Evolutionary conservation across 2,888 invertebrate genomes (phyloP).

Genomic region (Leptinotarsa rubiginosa): DNA sequence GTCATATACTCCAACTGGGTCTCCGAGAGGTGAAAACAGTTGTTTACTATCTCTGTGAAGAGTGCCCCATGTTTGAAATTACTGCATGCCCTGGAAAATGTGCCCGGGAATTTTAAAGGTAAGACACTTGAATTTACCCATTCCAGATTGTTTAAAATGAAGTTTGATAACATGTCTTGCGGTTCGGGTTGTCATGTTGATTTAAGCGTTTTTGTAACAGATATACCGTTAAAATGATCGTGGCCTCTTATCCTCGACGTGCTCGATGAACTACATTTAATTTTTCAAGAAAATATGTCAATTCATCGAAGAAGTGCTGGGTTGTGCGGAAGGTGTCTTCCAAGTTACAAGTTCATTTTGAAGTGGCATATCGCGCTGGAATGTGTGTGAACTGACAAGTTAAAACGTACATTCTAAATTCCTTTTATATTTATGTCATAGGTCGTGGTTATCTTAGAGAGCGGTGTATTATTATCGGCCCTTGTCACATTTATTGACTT

Average conservation of each 20-base stretch:
- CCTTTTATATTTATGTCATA: conserved; percentile 46
- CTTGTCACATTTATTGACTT: background rate
- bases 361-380: conserved; percentile 12
- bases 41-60: conserved; percentile 63
- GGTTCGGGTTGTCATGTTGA: conserved; percentile 24
- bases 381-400: conserved; percentile 25
- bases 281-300: conserved; percentile 32
- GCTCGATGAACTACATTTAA: conserved; percentile 52
- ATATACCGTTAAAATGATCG: conserved; percentile 53
- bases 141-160: background rate
- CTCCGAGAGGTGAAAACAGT: conserved; percentile 63
- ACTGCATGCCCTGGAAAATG: conserved; percentile 57
- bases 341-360: background rate
- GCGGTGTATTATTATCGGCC: conserved; percentile 14
- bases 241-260: conserved; percentile 47
- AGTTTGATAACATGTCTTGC: background rate
- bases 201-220: conserved; percentile 35
- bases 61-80: conserved; percentile 51
- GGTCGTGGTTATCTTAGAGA: conserved; percentile 34
- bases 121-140: conserved; percentile 42
- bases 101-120: conserved; percentile 57
- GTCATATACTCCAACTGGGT: conserved; percentile 63
- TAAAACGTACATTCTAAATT: conserved; percentile 43
- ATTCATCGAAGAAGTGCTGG: conserved; percentile 21
- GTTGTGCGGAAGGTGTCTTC: conserved; percentile 7